Percentiles rank a stretch among this genome's conserved stretches.
These are phyloP conservation scores for Anguilla rostrata DNA, from an alignment of 2,113 vertebrate genomes.

Conservation along the genomic window DNA sequence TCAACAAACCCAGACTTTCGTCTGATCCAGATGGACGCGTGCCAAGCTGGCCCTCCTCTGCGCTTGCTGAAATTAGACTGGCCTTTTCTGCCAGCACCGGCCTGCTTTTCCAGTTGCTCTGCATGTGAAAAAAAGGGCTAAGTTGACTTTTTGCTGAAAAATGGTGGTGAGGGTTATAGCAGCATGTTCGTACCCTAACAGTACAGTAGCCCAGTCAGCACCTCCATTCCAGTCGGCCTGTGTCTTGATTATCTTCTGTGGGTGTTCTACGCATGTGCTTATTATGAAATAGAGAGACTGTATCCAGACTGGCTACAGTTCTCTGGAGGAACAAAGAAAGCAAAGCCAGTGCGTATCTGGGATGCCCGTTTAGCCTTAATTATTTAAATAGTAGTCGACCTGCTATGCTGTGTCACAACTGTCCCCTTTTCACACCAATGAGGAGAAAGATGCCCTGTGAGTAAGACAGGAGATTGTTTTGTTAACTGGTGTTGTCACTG, in stretches of 20 bases:
- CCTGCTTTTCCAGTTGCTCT: slow-evolving; percentile 71
- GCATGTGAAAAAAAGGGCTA: slow-evolving; percentile 57
- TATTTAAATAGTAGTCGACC: neutral
- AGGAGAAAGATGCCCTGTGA: neutral
- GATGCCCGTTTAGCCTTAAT: neutral
- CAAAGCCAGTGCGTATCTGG: neutral
- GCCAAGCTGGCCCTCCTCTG: slow-evolving; percentile 75
- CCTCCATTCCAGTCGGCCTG: neutral
- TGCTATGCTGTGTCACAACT: neutral
- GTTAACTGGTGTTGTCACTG: neutral
- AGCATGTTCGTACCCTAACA: neutral
- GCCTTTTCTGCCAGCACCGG: slow-evolving; percentile 72
- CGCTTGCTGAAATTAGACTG: slow-evolving; percentile 74
- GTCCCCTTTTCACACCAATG: neutral
- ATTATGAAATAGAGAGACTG: neutral
- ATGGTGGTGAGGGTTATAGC: neutral
- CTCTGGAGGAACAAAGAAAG: neutral
- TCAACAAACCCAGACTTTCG: slow-evolving; percentile 76
- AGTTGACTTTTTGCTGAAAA: neutral
- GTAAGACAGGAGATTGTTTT: neutral
- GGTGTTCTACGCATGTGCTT: neutral
- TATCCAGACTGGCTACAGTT: neutral
- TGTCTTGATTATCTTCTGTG: neutral
- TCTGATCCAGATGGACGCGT: slow-evolving; percentile 69
- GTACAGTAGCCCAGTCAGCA: neutral